Percentiles rank a stretch among this genome's conserved stretches.
Evolutionary conservation across 2,113 vertebrate genomes (phyloP).

Genomic region (Poeciliopsis prolifica): DNA sequence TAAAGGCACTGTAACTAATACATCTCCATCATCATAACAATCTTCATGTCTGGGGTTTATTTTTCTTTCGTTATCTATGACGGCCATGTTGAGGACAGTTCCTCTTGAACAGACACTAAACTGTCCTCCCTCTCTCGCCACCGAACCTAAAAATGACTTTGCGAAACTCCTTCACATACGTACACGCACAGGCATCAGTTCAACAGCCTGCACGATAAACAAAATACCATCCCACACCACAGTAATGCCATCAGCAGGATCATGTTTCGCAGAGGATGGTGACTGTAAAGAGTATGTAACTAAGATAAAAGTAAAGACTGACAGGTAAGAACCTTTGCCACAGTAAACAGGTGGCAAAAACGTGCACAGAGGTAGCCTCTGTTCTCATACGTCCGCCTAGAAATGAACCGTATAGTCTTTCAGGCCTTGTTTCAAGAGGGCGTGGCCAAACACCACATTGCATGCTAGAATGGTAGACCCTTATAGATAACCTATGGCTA

Average conservation of each 20-base stretch:
- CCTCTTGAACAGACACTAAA: slow-evolving; percentile 42
- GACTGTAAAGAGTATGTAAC: slow-evolving; percentile 70
- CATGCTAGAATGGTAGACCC: slow-evolving; percentile 92
- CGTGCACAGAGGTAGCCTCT: slow-evolving; percentile 67
- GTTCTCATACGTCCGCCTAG: slow-evolving; percentile 70
- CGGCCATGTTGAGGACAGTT: slow-evolving; percentile 39
- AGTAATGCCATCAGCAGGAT: slow-evolving; percentile 71
- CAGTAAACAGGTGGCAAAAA: slow-evolving; percentile 74
- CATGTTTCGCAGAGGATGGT: slow-evolving; percentile 70
- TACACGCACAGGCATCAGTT: slow-evolving; percentile 48
- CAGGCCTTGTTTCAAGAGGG: slow-evolving; percentile 77
- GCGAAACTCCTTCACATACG: slow-evolving; percentile 42
- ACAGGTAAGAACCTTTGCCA: slow-evolving; percentile 66
- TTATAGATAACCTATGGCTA: slow-evolving; percentile 73
- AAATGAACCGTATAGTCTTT: slow-evolving; percentile 69
- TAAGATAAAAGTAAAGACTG: slow-evolving; percentile 43
- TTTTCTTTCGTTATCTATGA: slow-evolving; percentile 2
- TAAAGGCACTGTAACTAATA: not conserved
- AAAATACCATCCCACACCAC: slow-evolving; percentile 57
- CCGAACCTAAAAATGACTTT: slow-evolving; percentile 39
- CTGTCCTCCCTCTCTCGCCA: slow-evolving; percentile 50
- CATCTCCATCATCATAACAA: not conserved
- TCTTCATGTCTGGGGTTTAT: not conserved
- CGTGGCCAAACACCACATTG: slow-evolving; percentile 94
- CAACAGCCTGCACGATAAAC: slow-evolving; percentile 43